Evolutionary conservation across 2,113 vertebrate species (phyloP), one percentile per base, ranked within the genome.

Genomic region (Brachypodius melanocephalos): DNA sequence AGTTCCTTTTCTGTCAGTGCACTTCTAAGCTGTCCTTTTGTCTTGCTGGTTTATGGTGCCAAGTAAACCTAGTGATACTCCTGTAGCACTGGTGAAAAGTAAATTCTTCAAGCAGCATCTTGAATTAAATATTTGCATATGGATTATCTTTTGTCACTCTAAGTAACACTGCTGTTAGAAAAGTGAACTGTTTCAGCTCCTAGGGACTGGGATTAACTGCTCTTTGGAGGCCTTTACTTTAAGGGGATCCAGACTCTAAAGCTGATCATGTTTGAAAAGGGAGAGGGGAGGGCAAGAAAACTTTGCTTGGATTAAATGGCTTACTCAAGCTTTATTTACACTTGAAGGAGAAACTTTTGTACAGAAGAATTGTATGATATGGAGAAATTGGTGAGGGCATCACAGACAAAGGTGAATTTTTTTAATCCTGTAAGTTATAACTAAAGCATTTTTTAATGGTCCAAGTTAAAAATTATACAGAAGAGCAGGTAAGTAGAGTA

Each of bases 121-220:
- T 72, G 73, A 94, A 72, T 92, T 89, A 87, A 95, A 49, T 87
- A 79, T 89, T 91, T 95, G 74, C 0, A 0, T 79, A 32, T 87
- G 69, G 93, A 69, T 92, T 89, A 51, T 85, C 34, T 82, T 95
- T 82, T 91, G 80, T 81, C 61, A 61, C 42, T 89, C 49, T 36
- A 15, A 89, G 40, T 90, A 91, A 78, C 85, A 34, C 48, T 49
- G 62, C 66, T 89, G 12, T 89, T 90, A 58, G 49, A 57, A 87
- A 82, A 89, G 89, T 46, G 74, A 91, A 88, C 58, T 79, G 45
- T 92, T 91, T 80, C 71, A 78, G 54, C 45, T 81, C 20, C 32
- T 82, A 22, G 66, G 31, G 42, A 61, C 62, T 79, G 62, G 42
- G 67, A 72, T 91, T 93, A 89, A 38, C 26, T 87, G 57, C 28